Conservation (phyloP, 2,888 invertebrate species). For the Drosophila kokeensis region DNA sequence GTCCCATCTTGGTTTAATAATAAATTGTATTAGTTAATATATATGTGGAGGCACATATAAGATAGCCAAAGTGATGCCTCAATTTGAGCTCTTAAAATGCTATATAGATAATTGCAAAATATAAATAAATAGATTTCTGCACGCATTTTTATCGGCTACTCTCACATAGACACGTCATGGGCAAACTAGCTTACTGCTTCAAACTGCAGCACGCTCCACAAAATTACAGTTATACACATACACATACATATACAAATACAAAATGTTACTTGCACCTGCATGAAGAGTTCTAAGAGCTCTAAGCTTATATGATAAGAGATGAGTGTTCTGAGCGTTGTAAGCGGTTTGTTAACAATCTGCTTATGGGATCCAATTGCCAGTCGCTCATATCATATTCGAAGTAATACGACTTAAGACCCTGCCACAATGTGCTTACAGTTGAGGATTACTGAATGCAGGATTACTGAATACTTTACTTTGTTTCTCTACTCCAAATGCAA, state of each 20-base stretch:
- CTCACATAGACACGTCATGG: slow-evolving; percentile 8
- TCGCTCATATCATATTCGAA: slow-evolving; percentile 6
- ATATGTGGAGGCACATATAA: background rate
- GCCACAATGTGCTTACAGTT: slow-evolving; percentile 14
- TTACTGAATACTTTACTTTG: background rate
- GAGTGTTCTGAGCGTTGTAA: slow-evolving; percentile 21
- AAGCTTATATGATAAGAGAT: background rate
- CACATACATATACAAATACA: slow-evolving; percentile 3
- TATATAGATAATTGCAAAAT: background rate
- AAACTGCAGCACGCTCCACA: slow-evolving; percentile 29
- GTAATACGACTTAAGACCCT: slow-evolving; percentile 26
- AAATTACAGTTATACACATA: slow-evolving; percentile 15
- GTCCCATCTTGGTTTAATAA: background rate
- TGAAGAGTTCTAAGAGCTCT: background rate
- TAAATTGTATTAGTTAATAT: background rate
- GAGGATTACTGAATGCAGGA: slow-evolving; percentile 15
- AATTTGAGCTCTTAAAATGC: background rate
- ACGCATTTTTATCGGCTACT: background rate
- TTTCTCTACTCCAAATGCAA: background rate
- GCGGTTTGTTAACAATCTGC: slow-evolving; percentile 45
- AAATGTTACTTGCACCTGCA: slow-evolving; percentile 5
- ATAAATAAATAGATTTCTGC: slow-evolving; percentile 2
- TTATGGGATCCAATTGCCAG: slow-evolving; percentile 21
- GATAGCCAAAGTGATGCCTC: background rate
- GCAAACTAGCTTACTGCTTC: slow-evolving; percentile 11